Conservation (phyloP, 2,797 vertebrate genomes). For the Fratercula arctica region DNA sequence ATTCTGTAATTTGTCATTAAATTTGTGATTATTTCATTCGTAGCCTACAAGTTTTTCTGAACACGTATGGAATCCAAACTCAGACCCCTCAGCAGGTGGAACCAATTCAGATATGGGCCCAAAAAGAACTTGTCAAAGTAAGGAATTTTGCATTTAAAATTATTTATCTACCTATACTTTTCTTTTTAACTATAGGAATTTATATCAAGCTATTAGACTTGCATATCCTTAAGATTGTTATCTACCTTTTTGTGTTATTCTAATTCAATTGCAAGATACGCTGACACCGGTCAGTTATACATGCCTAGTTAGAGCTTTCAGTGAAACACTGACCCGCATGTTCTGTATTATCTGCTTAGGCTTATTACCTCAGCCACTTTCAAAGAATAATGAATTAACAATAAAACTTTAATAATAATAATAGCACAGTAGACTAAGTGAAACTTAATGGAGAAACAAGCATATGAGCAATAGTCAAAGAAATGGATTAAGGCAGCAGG, state of each 20-base stretch:
- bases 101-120: conserved; percentile 98
- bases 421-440: neutral
- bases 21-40: neutral
- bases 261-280: neutral
- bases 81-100: conserved; percentile 98
- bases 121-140: conserved; percentile 97
- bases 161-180: neutral
- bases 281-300: neutral
- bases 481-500: neutral
- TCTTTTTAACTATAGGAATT: neutral
- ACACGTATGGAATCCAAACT: conserved; percentile 96
- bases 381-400: neutral
- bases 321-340: neutral
- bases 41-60: conserved; percentile 97
- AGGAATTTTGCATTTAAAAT: conserved; percentile 24
- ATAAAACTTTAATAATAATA: neutral
- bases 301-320: neutral
- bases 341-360: neutral
- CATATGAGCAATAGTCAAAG: neutral
- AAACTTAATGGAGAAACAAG: neutral
- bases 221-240: neutral
- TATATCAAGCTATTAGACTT: neutral
- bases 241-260: neutral
- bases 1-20: neutral
- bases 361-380: neutral